Percentiles rank a stretch among this genome's conserved stretches.
phyloP scores from a whole-genome alignment of 1,140 invertebrate species.

The Drosophila burlai region DNA sequence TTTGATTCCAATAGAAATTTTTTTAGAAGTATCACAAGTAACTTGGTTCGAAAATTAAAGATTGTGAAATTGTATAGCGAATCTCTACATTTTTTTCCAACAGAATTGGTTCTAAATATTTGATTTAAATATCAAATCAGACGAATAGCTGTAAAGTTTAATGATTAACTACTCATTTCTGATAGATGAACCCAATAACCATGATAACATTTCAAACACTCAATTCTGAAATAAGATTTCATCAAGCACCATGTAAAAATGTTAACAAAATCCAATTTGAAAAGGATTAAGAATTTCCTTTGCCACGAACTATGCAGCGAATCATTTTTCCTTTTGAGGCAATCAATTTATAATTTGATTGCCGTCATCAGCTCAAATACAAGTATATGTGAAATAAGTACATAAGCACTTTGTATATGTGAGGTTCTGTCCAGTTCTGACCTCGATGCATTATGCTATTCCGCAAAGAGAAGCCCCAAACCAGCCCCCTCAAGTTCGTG shows the following conservation, averaged over 20 bases:
- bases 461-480: background rate
- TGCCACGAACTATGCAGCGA: background rate
- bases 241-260: background rate
- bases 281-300: background rate
- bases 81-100: too few species aligned
- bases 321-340: slow-evolving; percentile 2
- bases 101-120: too few species aligned
- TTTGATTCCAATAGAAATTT: background rate
- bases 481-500: background rate
- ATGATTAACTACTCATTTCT: background rate
- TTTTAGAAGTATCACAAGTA: background rate
- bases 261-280: background rate
- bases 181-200: background rate
- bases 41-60: too few species aligned
- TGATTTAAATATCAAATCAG: background rate
- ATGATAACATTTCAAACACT: background rate
- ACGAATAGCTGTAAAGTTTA: too few species aligned
- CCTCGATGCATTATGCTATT: slow-evolving; percentile 31
- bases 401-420: background rate
- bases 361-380: background rate
- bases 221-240: background rate
- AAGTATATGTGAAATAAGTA: background rate
- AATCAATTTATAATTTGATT: slow-evolving; percentile 30
- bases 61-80: too few species aligned
- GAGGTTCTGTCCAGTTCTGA: slow-evolving; percentile 2